Evolutionary conservation across 2,888 invertebrate species (phyloP).

Genomic region (Caenorhabditis afra): DNA sequence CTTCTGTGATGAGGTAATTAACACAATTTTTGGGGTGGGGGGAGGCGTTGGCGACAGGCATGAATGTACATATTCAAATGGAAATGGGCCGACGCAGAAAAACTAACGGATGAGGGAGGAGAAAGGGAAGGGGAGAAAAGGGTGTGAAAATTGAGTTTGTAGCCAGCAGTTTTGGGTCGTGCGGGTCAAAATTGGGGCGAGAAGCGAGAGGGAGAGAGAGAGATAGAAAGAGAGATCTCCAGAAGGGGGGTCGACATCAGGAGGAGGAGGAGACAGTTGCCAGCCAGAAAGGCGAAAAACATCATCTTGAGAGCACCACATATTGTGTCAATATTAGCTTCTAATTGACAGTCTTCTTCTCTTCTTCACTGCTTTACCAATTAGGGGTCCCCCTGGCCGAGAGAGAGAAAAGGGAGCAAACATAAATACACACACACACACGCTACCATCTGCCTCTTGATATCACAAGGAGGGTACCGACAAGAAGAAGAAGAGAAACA

Average conservation of each 20-base stretch:
- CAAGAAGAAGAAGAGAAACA: constrained; percentile 9
- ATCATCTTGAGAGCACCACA: constrained; percentile 21
- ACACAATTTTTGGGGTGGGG: constrained; percentile 40
- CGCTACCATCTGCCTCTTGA: background rate
- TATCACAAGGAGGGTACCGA: background rate
- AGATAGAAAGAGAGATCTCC: background rate
- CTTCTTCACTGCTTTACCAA: constrained; percentile 5
- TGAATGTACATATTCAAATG: constrained; percentile 8
- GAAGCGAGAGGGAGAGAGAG: constrained; percentile 4
- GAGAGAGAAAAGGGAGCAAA: too few species aligned
- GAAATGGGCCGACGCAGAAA: background rate
- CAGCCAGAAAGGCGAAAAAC: constrained; percentile 4
- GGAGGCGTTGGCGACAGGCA: constrained; percentile 22
- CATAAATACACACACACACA: background rate
- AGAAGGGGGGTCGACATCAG: constrained; percentile 5
- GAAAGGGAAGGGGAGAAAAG: background rate
- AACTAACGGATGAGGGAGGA: background rate
- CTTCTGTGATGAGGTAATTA: constrained; percentile 49
- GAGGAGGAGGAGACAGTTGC: constrained; percentile 5
- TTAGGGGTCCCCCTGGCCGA: constrained; percentile 9
- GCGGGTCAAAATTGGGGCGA: constrained; percentile 1
- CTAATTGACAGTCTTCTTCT: constrained; percentile 49
- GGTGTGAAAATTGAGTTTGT: constrained; percentile 45
- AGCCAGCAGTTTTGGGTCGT: constrained; percentile 37
- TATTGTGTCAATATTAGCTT: constrained; percentile 45